Evolutionary conservation across 2,113 vertebrate species (phyloP).

Genomic region (Chloroceryle aenea): DNA sequence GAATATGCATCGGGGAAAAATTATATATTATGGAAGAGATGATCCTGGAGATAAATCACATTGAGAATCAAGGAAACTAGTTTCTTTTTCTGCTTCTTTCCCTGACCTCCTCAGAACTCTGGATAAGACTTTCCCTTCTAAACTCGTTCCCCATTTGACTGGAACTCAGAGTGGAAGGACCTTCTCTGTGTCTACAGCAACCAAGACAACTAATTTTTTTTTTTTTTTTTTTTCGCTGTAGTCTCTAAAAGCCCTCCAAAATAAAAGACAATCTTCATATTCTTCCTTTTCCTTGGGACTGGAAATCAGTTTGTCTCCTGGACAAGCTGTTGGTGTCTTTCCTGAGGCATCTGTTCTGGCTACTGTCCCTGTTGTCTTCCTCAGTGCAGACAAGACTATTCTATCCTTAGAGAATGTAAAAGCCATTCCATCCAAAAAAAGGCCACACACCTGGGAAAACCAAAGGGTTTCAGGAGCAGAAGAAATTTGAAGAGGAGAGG

Average conservation of each 20-base stretch:
- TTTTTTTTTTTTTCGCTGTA: background rate
- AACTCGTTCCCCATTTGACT: background rate
- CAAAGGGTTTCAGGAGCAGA: background rate
- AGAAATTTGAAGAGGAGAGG: background rate
- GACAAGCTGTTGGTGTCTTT: background rate
- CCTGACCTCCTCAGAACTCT: background rate
- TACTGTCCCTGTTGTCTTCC: background rate
- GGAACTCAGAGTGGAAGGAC: background rate
- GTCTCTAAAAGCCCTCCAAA: background rate
- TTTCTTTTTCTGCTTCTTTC: constrained; percentile 16
- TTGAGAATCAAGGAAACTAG: constrained; percentile 21
- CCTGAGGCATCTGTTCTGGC: background rate
- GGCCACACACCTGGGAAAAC: background rate
- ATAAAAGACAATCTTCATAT: background rate
- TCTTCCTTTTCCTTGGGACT: background rate
- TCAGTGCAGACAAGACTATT: background rate
- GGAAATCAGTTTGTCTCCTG: background rate
- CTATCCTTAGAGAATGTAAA: background rate
- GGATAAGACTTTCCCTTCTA: background rate
- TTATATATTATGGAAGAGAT: constrained; percentile 58
- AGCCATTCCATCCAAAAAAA: background rate
- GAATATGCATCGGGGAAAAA: constrained; percentile 44
- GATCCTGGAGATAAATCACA: constrained; percentile 24
- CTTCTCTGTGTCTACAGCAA: background rate
- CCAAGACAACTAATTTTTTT: background rate